A percentile compares a stretch with the other conserved stretches of the same genome.
Evolutionary conservation across 2,797 vertebrate species (phyloP).

Genomic region (Mormyrus hasselquistii): DNA sequence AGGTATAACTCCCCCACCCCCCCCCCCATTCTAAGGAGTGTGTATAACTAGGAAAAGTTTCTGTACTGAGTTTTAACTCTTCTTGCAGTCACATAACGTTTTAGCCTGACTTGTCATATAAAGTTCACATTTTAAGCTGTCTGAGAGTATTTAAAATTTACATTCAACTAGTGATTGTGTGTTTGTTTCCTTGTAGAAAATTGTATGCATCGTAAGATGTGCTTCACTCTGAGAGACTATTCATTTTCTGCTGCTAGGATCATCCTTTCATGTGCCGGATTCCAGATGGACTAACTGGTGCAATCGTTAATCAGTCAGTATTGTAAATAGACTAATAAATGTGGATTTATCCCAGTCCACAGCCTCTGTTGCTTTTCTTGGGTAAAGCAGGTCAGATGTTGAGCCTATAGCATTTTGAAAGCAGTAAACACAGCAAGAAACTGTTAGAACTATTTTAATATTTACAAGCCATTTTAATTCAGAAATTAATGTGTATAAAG

Average conservation of each 20-base stretch:
- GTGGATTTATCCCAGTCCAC: neutral
- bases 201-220: neutral
- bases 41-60: neutral
- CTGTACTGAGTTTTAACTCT: neutral
- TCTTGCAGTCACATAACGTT: neutral
- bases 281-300: neutral
- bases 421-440: constrained; percentile 12
- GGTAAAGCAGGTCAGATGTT: neutral
- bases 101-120: neutral
- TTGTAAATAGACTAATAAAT: constrained; percentile 8
- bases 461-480: constrained; percentile 65
- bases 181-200: neutral
- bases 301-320: neutral
- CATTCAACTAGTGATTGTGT: neutral
- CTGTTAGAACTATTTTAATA: constrained; percentile 55
- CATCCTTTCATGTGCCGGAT: neutral
- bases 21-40: neutral
- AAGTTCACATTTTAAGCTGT: neutral
- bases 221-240: neutral
- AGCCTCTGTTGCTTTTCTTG: neutral
- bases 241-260: neutral
- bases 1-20: constrained; percentile 9
- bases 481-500: constrained; percentile 54
- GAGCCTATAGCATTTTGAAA: neutral
- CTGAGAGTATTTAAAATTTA: neutral